Conservation (phyloP, 2,888 invertebrate genomes). For the Orthosia gothica region DNA sequence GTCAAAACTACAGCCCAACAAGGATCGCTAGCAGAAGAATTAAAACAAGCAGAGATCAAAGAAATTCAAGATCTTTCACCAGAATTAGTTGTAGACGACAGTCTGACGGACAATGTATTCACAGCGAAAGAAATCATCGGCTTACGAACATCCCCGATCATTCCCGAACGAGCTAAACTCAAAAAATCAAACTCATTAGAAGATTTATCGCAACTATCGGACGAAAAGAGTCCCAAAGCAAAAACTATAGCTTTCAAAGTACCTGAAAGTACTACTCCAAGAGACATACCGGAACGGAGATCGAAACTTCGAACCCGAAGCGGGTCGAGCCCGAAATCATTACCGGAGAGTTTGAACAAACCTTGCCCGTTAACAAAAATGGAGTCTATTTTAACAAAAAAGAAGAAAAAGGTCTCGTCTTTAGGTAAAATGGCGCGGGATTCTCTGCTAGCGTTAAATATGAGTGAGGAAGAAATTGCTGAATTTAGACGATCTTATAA, state of each 20-base stretch:
- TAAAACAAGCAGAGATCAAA: constrained; percentile 85
- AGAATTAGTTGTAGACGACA: constrained; percentile 85
- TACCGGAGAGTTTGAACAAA: constrained; percentile 87
- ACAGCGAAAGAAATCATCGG: constrained; percentile 78
- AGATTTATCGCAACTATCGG: constrained; percentile 78
- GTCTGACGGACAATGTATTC: constrained; percentile 79
- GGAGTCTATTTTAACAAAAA: constrained; percentile 80
- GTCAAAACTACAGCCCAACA: constrained; percentile 68
- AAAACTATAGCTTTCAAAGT: constrained; percentile 87
- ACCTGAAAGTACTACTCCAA: constrained; percentile 84
- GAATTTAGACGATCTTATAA: constrained; percentile 87
- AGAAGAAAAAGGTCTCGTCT: constrained; percentile 87
- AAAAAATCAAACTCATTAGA: constrained; percentile 86
- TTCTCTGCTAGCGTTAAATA: constrained; percentile 86
- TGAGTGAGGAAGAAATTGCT: constrained; percentile 88
- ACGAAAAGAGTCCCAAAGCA: constrained; percentile 79
- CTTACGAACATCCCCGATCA: constrained; percentile 79
- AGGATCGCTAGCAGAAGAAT: constrained; percentile 82
- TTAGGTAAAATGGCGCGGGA: constrained; percentile 89
- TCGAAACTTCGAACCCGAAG: constrained; percentile 81
- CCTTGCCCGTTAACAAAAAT: constrained; percentile 83
- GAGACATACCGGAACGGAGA: constrained; percentile 86
- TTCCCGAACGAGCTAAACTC: constrained; percentile 85
- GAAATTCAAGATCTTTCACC: constrained; percentile 86
- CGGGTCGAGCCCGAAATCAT: constrained; percentile 88